Evolutionary conservation across 2,888 invertebrate species (phyloP), one percentile per base, ranked within the genome.

Genomic region (Nezara viridula): DNA sequence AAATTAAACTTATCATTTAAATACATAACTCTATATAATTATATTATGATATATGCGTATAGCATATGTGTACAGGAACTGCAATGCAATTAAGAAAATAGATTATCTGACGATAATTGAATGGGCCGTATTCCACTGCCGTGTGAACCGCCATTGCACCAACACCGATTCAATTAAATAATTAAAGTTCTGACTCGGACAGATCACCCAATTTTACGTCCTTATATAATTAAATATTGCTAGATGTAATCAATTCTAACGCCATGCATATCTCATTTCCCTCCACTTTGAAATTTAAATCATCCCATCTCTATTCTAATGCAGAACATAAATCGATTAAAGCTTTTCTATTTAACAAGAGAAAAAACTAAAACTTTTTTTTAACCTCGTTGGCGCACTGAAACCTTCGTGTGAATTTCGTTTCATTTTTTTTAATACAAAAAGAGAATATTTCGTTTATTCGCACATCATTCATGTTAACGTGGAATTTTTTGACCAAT

Each of bases 271-370:
- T 73, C 66, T 37, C 66, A 73, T 73, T 37, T 16, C 9, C 66
- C 37, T 73, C 37, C 32, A 19, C 32, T 37, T 73, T 73, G 66
- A 73, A 73, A 73, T 73, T 73, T 73, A 73, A 73, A 73, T 73
- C 19, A 73, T 37, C 37, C 37, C 32, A 73, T 73, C 66, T 73
- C 66, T 73, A 73, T 73, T 73, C 66, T 73, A 73, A 73, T 73
- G 66, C 27, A 14, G 16, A 73, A 5, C 1, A 9, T 66, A 37
- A 73, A 73, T 73, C 66, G 66, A 37, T 73, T 21, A 60, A 27
- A 73, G 6, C 21, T 2, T 7, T 37, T 50, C 3, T 16, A 6
- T 50, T 50, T 19, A 16, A 19, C 50, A 44, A 44, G 10, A 10
- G 44, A 7, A 7, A 7, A 44, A 44, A 44, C 10, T 44, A 7